Percentiles rank a stretch among this genome's conserved stretches.
Conservation (phyloP, 2,888 invertebrate genomes). For the Drosophila atripex region DNA sequence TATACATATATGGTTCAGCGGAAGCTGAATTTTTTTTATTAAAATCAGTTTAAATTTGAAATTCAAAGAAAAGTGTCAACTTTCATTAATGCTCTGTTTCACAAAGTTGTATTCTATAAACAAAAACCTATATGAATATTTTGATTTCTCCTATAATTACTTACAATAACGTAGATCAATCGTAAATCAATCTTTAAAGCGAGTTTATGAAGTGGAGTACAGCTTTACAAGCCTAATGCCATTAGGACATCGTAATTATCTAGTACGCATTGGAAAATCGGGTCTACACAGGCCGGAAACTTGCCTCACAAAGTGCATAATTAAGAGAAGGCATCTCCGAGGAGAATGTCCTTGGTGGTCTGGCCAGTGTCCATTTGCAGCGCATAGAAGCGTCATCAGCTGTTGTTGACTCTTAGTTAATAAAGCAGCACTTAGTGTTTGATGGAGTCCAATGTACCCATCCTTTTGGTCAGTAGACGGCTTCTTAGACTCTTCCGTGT, state of each 20-base stretch:
- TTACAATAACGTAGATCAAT: neutral
- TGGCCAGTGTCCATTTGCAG: constrained; percentile 39
- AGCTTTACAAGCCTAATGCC: constrained; percentile 32
- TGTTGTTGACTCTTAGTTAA: constrained; percentile 56
- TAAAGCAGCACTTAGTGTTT: constrained; percentile 71
- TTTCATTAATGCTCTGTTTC: too few relatives aligned
- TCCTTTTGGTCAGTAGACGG: constrained; percentile 27
- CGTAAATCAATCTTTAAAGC: neutral
- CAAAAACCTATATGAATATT: too few relatives aligned
- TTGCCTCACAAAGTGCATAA: constrained; percentile 59
- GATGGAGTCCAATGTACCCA: constrained; percentile 41
- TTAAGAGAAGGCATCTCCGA: constrained; percentile 42
- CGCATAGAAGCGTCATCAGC: constrained; percentile 23
- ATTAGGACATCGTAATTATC: constrained; percentile 52
- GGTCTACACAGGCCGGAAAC: constrained; percentile 12
- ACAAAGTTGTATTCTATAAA: too few relatives aligned
- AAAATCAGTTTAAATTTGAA: too few relatives aligned
- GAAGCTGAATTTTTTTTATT: too few relatives aligned
- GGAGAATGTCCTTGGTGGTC: constrained; percentile 35
- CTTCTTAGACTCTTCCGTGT: constrained; percentile 55
- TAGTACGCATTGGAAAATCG: constrained; percentile 8
- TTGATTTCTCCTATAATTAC: too few relatives aligned
- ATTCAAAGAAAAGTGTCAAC: too few relatives aligned
- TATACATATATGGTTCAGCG: too few relatives aligned
- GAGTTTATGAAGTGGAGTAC: too few relatives aligned